Evolutionary conservation across 2,113 vertebrate genomes (phyloP).

Genomic region (Romanogobio albipinnatus): DNA sequence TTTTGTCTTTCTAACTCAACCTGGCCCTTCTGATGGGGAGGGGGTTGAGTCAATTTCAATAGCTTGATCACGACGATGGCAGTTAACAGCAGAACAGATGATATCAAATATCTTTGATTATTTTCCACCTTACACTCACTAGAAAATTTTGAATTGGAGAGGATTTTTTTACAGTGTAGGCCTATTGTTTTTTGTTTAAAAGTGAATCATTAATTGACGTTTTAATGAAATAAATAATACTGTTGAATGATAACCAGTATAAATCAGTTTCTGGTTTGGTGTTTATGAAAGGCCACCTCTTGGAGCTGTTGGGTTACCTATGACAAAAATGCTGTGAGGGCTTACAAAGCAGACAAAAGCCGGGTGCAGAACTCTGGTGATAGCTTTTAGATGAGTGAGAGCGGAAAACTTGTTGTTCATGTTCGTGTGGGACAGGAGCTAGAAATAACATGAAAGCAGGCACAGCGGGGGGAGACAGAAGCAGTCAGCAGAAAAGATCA

Average conservation of each 20-base stretch:
- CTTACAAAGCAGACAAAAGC: not conserved
- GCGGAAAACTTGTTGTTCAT: not conserved
- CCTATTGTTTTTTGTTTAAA: not conserved
- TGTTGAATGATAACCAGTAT: not conserved
- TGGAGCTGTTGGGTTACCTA: not conserved
- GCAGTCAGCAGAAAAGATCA: slow-evolving; percentile 21
- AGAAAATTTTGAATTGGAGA: too few relatives aligned
- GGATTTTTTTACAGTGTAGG: too few relatives aligned
- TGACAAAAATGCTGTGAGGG: not conserved
- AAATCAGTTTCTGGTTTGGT: not conserved
- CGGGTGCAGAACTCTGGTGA: slow-evolving; percentile 18
- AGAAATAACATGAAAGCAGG: slow-evolving; percentile 11
- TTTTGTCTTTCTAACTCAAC: too few relatives aligned
- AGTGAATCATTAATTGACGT: not conserved
- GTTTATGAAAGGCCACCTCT: not conserved
- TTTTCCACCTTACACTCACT: too few relatives aligned
- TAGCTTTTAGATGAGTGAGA: slow-evolving; percentile 6
- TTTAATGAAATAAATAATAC: not conserved
- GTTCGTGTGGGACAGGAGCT: slow-evolving; percentile 25
- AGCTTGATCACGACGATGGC: too few relatives aligned
- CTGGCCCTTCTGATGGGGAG: too few relatives aligned
- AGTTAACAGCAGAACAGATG: too few relatives aligned
- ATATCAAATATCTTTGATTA: too few relatives aligned
- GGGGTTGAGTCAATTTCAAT: too few relatives aligned
- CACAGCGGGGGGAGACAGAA: slow-evolving; percentile 10